These are phyloP conservation scores for Macrotus californicus DNA, from an alignment of 2,113 vertebrate genomes.

Conservation along the genomic window DNA sequence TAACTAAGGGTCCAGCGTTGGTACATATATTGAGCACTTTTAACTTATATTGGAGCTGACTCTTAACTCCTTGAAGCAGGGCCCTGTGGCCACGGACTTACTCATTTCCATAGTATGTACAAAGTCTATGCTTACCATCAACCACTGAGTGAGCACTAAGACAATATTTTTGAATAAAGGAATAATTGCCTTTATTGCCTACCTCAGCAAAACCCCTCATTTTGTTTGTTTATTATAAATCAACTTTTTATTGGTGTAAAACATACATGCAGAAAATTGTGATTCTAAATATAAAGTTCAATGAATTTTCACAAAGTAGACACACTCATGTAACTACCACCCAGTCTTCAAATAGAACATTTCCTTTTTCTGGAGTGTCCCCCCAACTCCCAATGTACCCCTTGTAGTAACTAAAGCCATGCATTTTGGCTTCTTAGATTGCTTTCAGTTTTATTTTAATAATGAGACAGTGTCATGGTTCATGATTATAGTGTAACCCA, in stretches of 20 bases:
- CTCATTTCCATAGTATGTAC: neutral
- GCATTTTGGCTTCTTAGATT: neutral
- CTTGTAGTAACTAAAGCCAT: neutral
- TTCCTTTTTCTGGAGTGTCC: neutral
- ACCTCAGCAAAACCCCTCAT: neutral
- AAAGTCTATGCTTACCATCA: neutral
- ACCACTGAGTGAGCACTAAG: neutral
- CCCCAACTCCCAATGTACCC: neutral
- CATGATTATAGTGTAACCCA: neutral
- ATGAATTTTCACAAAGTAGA: neutral
- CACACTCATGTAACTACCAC: neutral
- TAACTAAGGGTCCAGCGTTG: neutral
- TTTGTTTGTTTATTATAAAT: neutral
- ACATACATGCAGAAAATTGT: neutral
- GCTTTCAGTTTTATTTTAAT: slow-evolving; percentile 48
- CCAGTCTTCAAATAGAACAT: slow-evolving; percentile 13
- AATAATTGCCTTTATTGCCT: neutral
- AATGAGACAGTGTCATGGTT: neutral
- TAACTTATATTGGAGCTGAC: neutral
- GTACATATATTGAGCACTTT: neutral
- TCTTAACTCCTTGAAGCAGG: neutral
- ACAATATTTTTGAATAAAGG: neutral
- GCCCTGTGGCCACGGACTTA: neutral
- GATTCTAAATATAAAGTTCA: neutral
- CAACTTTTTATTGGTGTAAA: neutral